phyloP scores from a whole-genome alignment of 2,888 invertebrate species.

The Xestia xanthographa region DNA sequence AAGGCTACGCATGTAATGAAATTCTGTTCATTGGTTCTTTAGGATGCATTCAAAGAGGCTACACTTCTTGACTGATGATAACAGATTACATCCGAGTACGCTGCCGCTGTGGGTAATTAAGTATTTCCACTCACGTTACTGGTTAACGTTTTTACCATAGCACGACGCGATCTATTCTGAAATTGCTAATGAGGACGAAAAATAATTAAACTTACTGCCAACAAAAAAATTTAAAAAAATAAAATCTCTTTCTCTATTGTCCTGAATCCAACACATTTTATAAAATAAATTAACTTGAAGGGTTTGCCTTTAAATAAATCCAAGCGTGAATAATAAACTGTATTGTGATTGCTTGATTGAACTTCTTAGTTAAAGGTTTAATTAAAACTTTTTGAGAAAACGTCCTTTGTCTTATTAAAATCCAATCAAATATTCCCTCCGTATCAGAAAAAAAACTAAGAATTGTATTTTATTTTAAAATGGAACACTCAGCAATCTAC shows the following conservation, averaged over 20 bases:
- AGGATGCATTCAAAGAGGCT: neutral
- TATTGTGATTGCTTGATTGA: slow-evolving; percentile 34
- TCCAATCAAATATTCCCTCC: slow-evolving; percentile 8
- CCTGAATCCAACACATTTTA: neutral
- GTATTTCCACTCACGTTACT: fast-evolving
- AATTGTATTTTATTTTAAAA: neutral
- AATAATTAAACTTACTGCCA: neutral
- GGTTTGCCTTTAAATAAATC: neutral
- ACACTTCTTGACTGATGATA: neutral
- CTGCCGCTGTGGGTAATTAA: too few relatives aligned
- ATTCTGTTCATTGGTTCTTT: neutral
- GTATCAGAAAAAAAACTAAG: neutral
- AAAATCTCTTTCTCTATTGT: neutral
- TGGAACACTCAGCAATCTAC: neutral
- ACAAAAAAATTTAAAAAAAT: too few relatives aligned
- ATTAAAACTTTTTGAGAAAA: slow-evolving; percentile 16
- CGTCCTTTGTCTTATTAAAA: neutral
- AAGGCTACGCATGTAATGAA: neutral
- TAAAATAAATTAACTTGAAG: neutral
- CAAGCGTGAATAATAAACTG: slow-evolving; percentile 28
- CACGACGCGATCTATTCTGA: neutral
- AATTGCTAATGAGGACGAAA: neutral
- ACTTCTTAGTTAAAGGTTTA: slow-evolving; percentile 17
- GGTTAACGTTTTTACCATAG: neutral
- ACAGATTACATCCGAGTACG: neutral